Conservation (phyloP, 2,888 invertebrate species). For the Hoplodrina ambigua region DNA sequence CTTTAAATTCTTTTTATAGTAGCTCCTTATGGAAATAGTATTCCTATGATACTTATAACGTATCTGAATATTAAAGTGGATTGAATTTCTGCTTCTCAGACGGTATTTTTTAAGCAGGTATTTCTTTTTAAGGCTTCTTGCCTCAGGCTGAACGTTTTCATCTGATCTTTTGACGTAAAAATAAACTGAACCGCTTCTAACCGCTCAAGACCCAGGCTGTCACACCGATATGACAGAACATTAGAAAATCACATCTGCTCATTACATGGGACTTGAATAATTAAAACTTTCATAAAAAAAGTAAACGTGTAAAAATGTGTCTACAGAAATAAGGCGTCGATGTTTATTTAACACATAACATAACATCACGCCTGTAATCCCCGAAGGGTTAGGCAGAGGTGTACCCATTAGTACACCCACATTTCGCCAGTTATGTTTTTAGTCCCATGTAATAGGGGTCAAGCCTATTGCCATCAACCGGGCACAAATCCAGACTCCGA, state of each 20-base stretch:
- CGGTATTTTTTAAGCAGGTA: conserved; percentile 57
- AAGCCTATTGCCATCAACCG: too few species aligned
- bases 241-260: too few species aligned
- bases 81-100: conserved; percentile 63
- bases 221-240: too few species aligned
- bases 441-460: too few species aligned
- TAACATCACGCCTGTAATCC: too few species aligned
- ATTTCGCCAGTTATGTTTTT: too few species aligned
- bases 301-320: background rate
- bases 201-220: too few species aligned
- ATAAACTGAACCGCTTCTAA: conserved; percentile 3
- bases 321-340: background rate
- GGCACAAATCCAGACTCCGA: too few species aligned
- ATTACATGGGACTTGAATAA: too few species aligned
- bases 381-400: too few species aligned
- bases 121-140: conserved; percentile 46
- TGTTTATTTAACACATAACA: too few species aligned
- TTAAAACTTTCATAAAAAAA: conserved; percentile 17
- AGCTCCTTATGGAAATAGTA: conserved; percentile 35
- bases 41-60: conserved; percentile 54
- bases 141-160: conserved; percentile 31
- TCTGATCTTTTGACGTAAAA: conserved; percentile 29
- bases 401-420: too few species aligned
- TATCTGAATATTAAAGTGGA: conserved; percentile 64
- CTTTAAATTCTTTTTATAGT: conserved; percentile 26